These are phyloP conservation scores for Aethina tumida DNA, from an alignment of 1,140 invertebrate genomes.

Conservation along the genomic window DNA sequence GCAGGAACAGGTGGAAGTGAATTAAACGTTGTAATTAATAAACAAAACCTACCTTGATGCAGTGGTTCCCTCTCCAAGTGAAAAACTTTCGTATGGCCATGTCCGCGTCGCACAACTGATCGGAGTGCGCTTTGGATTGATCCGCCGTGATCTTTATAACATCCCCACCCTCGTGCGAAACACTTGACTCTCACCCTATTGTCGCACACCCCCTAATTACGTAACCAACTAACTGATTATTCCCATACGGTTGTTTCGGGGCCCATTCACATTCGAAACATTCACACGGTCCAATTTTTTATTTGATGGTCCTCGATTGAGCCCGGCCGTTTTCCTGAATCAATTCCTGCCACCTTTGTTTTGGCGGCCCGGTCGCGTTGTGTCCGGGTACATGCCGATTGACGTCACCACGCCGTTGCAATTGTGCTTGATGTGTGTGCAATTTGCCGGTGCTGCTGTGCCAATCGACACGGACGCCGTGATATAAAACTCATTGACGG, in stretches of 20 bases:
- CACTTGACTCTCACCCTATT: constrained; percentile 23
- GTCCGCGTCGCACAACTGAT: not conserved
- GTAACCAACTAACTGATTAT: constrained; percentile 23
- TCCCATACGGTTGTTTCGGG: constrained; percentile 18
- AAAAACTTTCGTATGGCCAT: constrained; percentile 27
- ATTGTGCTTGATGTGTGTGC: too few relatives aligned
- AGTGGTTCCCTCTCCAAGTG: constrained; percentile 20
- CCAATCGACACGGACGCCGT: too few relatives aligned
- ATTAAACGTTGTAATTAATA: too few relatives aligned
- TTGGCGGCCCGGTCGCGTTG: not conserved
- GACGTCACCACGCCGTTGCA: too few relatives aligned
- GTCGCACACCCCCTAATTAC: constrained; percentile 26
- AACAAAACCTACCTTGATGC: constrained; percentile 27
- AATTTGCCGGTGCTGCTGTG: too few relatives aligned
- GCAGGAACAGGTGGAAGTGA: too few relatives aligned
- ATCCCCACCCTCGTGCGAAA: not conserved
- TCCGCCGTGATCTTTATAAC: not conserved
- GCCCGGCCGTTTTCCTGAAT: not conserved
- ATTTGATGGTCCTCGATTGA: not conserved
- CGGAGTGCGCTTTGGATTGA: constrained; percentile 3
- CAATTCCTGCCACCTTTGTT: not conserved
- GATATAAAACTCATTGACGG: too few relatives aligned
- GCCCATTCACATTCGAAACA: constrained; percentile 5
- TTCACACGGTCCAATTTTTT: constrained; percentile 9
- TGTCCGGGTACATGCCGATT: too few relatives aligned